Evolutionary conservation across 1,140 invertebrate genomes (phyloP).

Genomic region (Drosophila leontia): DNA sequence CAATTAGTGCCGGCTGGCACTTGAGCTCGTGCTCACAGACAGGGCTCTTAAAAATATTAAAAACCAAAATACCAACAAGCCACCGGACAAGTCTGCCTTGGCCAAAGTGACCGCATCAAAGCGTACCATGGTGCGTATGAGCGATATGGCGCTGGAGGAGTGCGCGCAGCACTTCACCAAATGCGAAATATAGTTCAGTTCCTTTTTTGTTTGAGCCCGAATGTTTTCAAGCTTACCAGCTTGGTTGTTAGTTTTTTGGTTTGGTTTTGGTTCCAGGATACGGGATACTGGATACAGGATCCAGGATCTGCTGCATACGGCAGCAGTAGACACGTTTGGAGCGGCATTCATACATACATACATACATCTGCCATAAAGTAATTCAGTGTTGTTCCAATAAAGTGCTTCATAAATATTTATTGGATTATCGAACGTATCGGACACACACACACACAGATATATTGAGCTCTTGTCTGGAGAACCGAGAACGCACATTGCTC

Average conservation of each 20-base stretch:
- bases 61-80: constrained; percentile 50
- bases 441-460: constrained; percentile 36
- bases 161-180: constrained; percentile 47
- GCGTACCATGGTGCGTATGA: constrained; percentile 68
- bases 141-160: constrained; percentile 39
- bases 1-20: constrained; percentile 55
- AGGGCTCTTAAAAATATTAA: constrained; percentile 69
- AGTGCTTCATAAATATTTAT: constrained; percentile 84
- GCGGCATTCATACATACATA: constrained; percentile 26
- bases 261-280: constrained; percentile 2
- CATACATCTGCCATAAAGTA: constrained; percentile 71
- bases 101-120: constrained; percentile 70
- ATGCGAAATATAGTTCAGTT: constrained; percentile 43
- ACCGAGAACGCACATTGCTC: constrained; percentile 63
- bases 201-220: constrained; percentile 15
- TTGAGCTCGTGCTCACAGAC: constrained; percentile 29
- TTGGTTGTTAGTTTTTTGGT: constrained; percentile 39
- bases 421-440: constrained; percentile 80
- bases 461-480: constrained; percentile 32
- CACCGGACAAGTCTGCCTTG: constrained; percentile 28
- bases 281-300: constrained; percentile 4
- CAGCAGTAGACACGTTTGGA: constrained; percentile 28
- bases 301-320: constrained; percentile 38
- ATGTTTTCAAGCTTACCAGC: background rate
- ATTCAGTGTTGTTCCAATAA: constrained; percentile 84